A percentile compares a stretch with the other conserved stretches of the same genome.
These are phyloP conservation scores for Cataglyphis albicans DNA, from an alignment of 2,888 invertebrate species.

Conservation along the genomic window DNA sequence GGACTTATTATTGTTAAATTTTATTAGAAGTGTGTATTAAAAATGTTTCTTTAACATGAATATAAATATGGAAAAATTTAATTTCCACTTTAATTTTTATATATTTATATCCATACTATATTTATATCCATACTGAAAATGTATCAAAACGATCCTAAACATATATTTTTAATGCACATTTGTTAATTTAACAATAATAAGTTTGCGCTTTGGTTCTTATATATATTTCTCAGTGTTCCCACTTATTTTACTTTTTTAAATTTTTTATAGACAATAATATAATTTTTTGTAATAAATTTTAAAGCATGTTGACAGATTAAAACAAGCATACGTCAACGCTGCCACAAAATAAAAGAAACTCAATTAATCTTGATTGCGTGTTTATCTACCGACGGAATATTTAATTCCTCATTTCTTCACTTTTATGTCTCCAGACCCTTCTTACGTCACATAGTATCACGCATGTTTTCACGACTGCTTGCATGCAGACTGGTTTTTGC, in stretches of 20 bases:
- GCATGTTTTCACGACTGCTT: slow-evolving; percentile 74
- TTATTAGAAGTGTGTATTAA: too few species aligned
- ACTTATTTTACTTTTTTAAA: background rate
- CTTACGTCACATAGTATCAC: slow-evolving; percentile 78
- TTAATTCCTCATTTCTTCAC: slow-evolving; percentile 57
- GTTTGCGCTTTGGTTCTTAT: too few species aligned
- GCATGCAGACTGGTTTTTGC: slow-evolving; percentile 82
- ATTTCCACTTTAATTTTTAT: too few species aligned
- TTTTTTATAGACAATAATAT: background rate
- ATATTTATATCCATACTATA: too few species aligned
- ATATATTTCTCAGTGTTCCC: too few species aligned
- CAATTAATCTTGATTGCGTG: slow-evolving; percentile 60
- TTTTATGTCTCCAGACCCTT: slow-evolving; percentile 49
- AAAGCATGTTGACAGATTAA: slow-evolving; percentile 36
- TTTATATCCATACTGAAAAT: too few species aligned
- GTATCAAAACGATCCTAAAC: too few species aligned
- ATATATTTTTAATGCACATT: too few species aligned
- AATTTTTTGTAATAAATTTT: background rate
- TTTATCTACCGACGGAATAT: slow-evolving; percentile 61
- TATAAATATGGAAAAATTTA: too few species aligned
- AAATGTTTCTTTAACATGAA: too few species aligned
- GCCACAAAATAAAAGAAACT: slow-evolving; percentile 6
- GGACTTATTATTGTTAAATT: too few species aligned
- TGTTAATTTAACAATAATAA: too few species aligned
- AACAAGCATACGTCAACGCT: slow-evolving; percentile 27